Conservation (phyloP, 2,113 vertebrate genomes). For the Todiramphus chloris region DNA sequence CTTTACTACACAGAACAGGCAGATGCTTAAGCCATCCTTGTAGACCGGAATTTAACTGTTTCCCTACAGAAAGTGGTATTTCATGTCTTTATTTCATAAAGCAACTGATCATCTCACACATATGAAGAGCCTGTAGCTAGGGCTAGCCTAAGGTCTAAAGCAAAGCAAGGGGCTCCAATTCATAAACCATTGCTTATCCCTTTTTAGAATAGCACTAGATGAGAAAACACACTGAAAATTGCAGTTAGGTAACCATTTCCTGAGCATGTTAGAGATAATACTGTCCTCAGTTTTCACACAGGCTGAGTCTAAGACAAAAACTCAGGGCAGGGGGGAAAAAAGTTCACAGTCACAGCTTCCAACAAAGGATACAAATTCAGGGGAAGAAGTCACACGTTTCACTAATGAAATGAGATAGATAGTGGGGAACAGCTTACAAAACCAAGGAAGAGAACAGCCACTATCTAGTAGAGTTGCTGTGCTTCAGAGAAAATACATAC, state of each 20-base stretch:
- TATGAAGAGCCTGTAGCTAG: not conserved
- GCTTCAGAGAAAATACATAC: not conserved
- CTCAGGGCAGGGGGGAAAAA: not conserved
- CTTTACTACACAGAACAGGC: not conserved
- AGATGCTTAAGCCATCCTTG: not conserved
- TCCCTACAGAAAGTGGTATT: not conserved
- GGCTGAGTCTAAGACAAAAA: not conserved
- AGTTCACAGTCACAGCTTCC: not conserved
- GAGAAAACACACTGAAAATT: not conserved
- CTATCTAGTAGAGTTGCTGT: not conserved
- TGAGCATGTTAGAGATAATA: not conserved
- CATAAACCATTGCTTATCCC: not conserved
- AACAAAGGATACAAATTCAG: not conserved
- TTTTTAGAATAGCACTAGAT: not conserved
- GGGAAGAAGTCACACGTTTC: not conserved
- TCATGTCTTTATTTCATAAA: not conserved
- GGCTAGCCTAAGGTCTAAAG: not conserved
- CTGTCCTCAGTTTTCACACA: not conserved
- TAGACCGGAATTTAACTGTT: not conserved
- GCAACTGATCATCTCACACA: not conserved
- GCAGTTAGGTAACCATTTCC: not conserved
- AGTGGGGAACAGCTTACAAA: not conserved
- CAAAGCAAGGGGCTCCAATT: not conserved
- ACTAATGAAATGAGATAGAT: not conserved
- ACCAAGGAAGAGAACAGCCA: not conserved